Evolutionary conservation across 2,113 vertebrate species (phyloP).

Genomic region (Microcebus tavaratra): DNA sequence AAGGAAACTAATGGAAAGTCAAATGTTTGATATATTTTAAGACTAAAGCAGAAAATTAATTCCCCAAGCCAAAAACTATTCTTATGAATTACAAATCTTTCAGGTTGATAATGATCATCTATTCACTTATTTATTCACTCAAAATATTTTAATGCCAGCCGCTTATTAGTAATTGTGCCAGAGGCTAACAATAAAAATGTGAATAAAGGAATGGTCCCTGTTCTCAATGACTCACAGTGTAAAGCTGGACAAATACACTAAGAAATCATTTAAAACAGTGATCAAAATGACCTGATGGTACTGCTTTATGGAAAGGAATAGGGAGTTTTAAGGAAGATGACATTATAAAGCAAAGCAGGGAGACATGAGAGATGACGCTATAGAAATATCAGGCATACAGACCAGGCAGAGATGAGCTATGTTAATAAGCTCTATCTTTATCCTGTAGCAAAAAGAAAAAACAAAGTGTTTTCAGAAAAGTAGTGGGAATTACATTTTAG

Average conservation of each 20-base stretch:
- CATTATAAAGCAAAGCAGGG: neutral
- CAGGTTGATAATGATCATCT: neutral
- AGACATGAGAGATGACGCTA: neutral
- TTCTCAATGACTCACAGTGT: neutral
- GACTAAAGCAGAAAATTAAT: neutral
- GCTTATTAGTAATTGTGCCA: neutral
- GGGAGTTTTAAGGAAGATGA: neutral
- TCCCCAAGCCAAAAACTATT: neutral
- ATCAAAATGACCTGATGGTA: neutral
- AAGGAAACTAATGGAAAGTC: neutral
- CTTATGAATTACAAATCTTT: neutral
- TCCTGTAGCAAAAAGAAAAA: neutral
- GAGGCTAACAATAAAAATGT: neutral
- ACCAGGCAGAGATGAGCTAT: neutral
- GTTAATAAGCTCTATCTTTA: neutral
- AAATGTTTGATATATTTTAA: constrained; percentile 24
- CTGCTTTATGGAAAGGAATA: neutral
- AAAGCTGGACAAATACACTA: neutral
- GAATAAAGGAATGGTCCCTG: neutral
- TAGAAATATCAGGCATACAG: neutral
- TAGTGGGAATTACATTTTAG: neutral
- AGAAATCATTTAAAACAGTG: neutral
- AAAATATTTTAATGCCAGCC: neutral
- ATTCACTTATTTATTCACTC: neutral
- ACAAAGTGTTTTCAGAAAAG: neutral